These are phyloP conservation scores for Bhutanitis thaidina DNA, from an alignment of 2,888 invertebrate genomes.

Conservation along the genomic window DNA sequence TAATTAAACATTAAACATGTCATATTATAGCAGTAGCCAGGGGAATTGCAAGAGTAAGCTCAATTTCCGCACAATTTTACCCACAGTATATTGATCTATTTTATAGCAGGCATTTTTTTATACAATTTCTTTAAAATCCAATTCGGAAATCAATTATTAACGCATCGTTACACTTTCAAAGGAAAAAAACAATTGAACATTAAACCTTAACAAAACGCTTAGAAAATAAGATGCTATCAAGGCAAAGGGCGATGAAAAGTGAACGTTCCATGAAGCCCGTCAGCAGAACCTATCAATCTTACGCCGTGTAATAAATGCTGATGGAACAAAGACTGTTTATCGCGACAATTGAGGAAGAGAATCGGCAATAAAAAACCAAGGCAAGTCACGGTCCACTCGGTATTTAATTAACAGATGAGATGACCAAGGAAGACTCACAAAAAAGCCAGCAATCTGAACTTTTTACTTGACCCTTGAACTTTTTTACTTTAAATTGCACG, in stretches of 20 bases:
- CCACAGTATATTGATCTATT: too few species aligned
- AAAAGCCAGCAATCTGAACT: conserved; percentile 17
- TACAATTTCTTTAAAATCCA: too few species aligned
- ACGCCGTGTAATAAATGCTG: conserved; percentile 15
- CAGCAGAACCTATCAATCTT: conserved; percentile 19
- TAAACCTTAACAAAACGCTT: neutral
- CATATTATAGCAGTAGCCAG: too few species aligned
- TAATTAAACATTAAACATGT: too few species aligned
- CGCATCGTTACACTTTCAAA: neutral
- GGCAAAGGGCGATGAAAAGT: conserved; percentile 9
- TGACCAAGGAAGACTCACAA: conserved; percentile 18
- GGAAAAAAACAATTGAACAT: neutral
- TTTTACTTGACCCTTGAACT: conserved; percentile 20
- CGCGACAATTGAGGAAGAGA: conserved; percentile 22
- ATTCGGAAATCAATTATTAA: neutral
- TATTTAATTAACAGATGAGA: conserved; percentile 22
- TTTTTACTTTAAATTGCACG: conserved; percentile 12
- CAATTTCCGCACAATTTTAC: too few species aligned
- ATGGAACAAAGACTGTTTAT: conserved; percentile 20
- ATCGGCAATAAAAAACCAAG: conserved; percentile 22
- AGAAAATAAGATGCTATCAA: conserved; percentile 6
- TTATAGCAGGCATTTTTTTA: too few species aligned
- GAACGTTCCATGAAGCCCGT: conserved; percentile 3
- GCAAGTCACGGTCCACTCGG: conserved; percentile 20
- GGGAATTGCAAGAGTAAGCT: too few species aligned